Conservation (phyloP, 2,888 invertebrate genomes). For the Conistra vaccinii region DNA sequence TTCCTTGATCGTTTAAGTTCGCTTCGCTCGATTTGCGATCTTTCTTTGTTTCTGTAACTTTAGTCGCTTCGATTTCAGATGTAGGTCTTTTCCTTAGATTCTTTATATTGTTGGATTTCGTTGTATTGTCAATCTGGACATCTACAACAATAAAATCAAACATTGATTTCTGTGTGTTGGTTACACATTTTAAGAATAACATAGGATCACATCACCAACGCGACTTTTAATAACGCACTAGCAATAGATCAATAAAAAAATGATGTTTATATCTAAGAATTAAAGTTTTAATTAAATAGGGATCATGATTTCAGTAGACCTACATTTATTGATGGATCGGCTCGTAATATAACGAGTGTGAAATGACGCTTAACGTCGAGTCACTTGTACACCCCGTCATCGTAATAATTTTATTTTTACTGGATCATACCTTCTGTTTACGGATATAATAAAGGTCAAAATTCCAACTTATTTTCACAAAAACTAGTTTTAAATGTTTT, state of each 20-base stretch:
- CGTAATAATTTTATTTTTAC: background rate
- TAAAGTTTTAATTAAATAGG: background rate
- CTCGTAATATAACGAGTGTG: too few relatives aligned
- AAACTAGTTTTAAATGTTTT: background rate
- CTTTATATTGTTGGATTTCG: slow-evolving; percentile 20
- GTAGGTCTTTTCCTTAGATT: slow-evolving; percentile 13
- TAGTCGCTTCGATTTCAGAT: background rate
- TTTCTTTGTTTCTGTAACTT: background rate
- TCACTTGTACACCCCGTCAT: background rate
- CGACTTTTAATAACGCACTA: background rate
- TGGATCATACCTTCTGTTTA: background rate
- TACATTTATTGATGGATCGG: background rate
- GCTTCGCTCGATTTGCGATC: background rate
- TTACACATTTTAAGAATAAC: background rate
- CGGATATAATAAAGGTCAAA: background rate
- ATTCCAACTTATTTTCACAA: background rate
- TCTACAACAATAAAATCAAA: slow-evolving; percentile 65
- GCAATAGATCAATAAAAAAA: background rate
- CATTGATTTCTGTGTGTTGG: slow-evolving; percentile 22
- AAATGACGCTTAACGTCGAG: background rate
- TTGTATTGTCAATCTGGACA: slow-evolving; percentile 62
- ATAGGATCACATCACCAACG: background rate
- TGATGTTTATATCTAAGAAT: background rate
- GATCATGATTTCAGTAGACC: background rate
- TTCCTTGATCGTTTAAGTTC: background rate